A percentile compares a stretch with the other conserved stretches of the same genome.
Conservation (phyloP, 2,888 invertebrate genomes). For the Xestia ashworthii region DNA sequence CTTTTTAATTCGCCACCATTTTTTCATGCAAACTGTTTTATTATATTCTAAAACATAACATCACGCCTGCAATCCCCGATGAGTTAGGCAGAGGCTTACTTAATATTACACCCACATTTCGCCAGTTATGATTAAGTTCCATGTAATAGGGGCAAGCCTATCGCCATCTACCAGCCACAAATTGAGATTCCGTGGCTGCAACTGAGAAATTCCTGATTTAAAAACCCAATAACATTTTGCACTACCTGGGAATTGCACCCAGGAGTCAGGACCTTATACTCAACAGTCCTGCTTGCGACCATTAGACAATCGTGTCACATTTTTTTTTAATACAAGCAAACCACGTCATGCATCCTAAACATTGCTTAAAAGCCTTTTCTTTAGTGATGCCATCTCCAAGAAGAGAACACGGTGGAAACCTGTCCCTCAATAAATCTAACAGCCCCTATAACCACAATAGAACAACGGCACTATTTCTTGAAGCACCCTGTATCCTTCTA, state of each 20-base stretch:
- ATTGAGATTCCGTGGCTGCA: no score
- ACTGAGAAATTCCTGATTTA: no score
- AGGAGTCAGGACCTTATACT: background rate
- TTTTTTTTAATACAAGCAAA: background rate
- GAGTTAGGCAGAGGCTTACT: background rate
- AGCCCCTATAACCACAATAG: constrained; percentile 34
- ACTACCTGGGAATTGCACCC: background rate
- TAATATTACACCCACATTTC: background rate
- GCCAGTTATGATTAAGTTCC: background rate
- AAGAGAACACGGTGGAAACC: background rate
- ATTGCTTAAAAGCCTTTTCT: background rate
- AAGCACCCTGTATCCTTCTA: constrained; percentile 46
- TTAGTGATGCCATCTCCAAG: background rate
- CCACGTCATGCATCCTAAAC: no score
- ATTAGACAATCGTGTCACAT: background rate
- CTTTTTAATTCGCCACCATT: background rate
- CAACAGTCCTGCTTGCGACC: background rate
- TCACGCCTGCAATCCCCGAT: background rate
- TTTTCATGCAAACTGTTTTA: background rate
- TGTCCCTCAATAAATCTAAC: constrained; percentile 10
- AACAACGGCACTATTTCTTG: constrained; percentile 41
- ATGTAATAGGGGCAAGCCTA: background rate
- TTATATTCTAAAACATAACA: background rate
- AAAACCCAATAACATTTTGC: no score
- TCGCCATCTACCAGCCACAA: no score